A percentile compares a stretch with the other conserved stretches of the same genome.
Evolutionary conservation across 2,888 invertebrate species (phyloP).

Genomic region (Sinhomidia bicolor): DNA sequence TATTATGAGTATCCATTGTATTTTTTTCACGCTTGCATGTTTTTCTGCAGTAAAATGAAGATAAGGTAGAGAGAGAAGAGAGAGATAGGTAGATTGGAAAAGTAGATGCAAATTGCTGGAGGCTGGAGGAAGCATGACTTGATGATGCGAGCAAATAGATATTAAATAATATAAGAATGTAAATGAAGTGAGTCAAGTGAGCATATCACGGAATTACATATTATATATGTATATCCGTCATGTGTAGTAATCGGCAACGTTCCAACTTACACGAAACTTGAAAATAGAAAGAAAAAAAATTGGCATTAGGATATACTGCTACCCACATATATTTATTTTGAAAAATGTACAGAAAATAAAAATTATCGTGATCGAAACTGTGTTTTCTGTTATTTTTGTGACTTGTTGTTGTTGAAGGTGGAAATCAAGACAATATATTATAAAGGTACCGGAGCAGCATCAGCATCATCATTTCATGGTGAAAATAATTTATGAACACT

Average conservation of each 20-base stretch:
- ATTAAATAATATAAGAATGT: background rate
- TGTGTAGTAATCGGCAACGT: background rate
- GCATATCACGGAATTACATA: background rate
- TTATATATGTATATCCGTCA: too few relatives aligned
- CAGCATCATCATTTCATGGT: too few relatives aligned
- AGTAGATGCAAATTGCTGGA: constrained; percentile 12
- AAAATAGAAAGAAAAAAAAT: too few relatives aligned
- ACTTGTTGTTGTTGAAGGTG: background rate
- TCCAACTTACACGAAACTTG: background rate
- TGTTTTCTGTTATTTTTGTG: background rate
- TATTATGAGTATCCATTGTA: background rate
- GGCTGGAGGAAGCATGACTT: constrained; percentile 42
- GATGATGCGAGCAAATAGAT: constrained; percentile 7
- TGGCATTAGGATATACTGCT: background rate
- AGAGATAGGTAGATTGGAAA: background rate
- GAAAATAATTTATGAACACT: background rate
- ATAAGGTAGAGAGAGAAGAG: background rate
- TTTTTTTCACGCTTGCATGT: background rate
- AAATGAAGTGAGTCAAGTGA: constrained; percentile 2
- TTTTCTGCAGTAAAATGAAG: background rate
- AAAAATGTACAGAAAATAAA: too few relatives aligned
- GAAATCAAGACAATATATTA: background rate
- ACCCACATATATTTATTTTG: too few relatives aligned
- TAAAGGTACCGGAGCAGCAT: background rate
- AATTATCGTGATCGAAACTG: background rate